Evolutionary conservation across 2,113 vertebrate species (phyloP).

Genomic region (Thomomys bottae): DNA sequence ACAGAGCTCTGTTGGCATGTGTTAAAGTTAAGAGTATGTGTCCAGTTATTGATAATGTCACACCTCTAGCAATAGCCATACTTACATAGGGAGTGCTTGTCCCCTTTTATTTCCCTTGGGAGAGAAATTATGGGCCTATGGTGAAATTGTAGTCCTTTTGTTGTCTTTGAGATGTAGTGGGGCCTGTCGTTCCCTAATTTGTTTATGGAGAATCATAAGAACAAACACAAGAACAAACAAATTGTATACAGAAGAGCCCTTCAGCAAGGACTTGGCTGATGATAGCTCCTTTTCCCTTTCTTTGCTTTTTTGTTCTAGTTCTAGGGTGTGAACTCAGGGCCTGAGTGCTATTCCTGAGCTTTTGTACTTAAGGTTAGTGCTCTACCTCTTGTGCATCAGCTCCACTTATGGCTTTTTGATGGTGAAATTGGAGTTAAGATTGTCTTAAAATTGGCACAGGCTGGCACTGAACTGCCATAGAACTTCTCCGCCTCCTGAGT

Average conservation of each 20-base stretch:
- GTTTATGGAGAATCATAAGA: background rate
- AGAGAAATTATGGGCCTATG: background rate
- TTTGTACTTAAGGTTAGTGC: no score
- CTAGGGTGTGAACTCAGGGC: no score
- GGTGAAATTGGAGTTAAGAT: no score
- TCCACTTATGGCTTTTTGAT: no score
- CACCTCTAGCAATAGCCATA: background rate
- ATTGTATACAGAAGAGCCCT: conserved; percentile 18
- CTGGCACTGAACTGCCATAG: no score
- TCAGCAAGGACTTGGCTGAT: background rate
- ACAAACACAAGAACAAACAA: background rate
- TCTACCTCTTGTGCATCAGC: no score
- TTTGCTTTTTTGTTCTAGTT: no score
- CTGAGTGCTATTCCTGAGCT: no score
- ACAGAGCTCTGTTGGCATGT: background rate
- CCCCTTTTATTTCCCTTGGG: background rate
- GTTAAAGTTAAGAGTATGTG: background rate
- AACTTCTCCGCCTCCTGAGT: no score
- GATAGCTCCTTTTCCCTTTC: background rate
- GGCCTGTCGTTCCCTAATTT: background rate
- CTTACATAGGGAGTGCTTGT: background rate
- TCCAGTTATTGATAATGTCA: background rate
- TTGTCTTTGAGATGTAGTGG: background rate
- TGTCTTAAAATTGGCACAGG: no score
- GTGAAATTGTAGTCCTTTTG: conserved; percentile 33